Evolutionary conservation across 2,888 invertebrate genomes (phyloP).

Genomic region (Cancer borealis): DNA sequence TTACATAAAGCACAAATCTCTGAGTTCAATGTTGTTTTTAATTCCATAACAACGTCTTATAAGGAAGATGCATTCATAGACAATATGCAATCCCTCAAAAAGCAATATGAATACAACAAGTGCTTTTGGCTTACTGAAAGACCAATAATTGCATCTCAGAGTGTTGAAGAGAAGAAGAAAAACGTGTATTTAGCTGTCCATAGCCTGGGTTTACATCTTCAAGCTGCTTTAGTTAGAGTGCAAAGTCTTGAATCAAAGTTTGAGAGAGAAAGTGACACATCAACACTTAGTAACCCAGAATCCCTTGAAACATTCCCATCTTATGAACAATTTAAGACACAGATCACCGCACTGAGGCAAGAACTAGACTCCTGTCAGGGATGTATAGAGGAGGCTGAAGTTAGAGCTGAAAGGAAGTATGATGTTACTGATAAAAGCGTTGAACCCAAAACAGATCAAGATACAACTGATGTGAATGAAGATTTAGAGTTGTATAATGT

Average conservation of each 20-base stretch:
- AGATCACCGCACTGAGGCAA: not conserved
- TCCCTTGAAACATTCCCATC: not conserved
- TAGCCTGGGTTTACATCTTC: conserved; percentile 65
- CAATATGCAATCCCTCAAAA: conserved; percentile 36
- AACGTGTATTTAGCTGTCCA: conserved; percentile 65
- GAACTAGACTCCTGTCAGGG: conserved; percentile 59
- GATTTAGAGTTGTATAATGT: not conserved
- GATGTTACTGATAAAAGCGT: not conserved
- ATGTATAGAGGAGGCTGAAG: conserved; percentile 65
- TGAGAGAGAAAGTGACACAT: conserved; percentile 43
- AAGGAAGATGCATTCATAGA: not conserved
- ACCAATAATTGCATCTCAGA: not conserved
- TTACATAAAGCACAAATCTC: not conserved
- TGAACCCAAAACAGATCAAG: not conserved
- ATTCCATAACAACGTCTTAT: not conserved
- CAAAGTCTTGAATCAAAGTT: conserved; percentile 60
- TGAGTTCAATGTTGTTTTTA: not conserved
- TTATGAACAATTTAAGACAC: not conserved
- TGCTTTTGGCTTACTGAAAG: conserved; percentile 55
- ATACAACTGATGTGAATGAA: not conserved
- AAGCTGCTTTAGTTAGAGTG: conserved; percentile 57
- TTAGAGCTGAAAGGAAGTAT: conserved; percentile 62
- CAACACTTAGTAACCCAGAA: not conserved
- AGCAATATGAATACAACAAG: conserved; percentile 56
- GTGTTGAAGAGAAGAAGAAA: conserved; percentile 64